phyloP scores from a whole-genome alignment of 2,888 invertebrate species.

The Elysia crispata region DNA sequence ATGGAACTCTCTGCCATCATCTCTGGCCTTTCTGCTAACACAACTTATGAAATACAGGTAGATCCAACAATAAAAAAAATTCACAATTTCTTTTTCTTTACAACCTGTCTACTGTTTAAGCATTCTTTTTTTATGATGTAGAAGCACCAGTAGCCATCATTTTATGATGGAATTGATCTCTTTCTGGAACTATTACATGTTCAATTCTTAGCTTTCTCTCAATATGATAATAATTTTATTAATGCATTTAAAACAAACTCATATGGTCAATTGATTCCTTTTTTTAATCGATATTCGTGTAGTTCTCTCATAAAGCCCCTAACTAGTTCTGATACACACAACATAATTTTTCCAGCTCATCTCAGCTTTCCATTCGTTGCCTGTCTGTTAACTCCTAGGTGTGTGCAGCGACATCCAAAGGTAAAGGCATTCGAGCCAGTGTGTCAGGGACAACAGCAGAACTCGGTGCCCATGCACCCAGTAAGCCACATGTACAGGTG shows the following conservation, averaged over 20 bases:
- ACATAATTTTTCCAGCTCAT: not conserved
- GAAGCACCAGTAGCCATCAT: too few relatives aligned
- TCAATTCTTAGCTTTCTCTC: too few relatives aligned
- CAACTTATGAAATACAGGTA: constrained; percentile 71
- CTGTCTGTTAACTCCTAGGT: constrained; percentile 57
- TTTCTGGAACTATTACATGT: too few relatives aligned
- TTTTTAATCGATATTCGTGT: too few relatives aligned
- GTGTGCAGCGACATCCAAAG: constrained; percentile 73
- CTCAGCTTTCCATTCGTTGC: not conserved
- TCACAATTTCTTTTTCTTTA: not conserved
- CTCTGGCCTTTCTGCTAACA: constrained; percentile 71
- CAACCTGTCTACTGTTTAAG: too few relatives aligned
- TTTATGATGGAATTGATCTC: too few relatives aligned
- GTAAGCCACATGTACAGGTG: constrained; percentile 74
- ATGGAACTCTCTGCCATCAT: constrained; percentile 69
- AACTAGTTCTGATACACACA: not conserved
- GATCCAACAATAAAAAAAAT: constrained; percentile 26
- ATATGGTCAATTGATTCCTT: too few relatives aligned
- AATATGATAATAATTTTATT: too few relatives aligned
- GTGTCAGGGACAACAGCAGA: constrained; percentile 71
- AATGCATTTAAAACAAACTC: too few relatives aligned
- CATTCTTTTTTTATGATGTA: too few relatives aligned
- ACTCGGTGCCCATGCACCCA: constrained; percentile 75
- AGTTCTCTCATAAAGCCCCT: too few relatives aligned
- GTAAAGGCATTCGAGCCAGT: constrained; percentile 70